Evolutionary conservation across 2,113 vertebrate species (phyloP), one percentile per base, ranked within the genome.

Genomic region (Patagioenas fasciata): DNA sequence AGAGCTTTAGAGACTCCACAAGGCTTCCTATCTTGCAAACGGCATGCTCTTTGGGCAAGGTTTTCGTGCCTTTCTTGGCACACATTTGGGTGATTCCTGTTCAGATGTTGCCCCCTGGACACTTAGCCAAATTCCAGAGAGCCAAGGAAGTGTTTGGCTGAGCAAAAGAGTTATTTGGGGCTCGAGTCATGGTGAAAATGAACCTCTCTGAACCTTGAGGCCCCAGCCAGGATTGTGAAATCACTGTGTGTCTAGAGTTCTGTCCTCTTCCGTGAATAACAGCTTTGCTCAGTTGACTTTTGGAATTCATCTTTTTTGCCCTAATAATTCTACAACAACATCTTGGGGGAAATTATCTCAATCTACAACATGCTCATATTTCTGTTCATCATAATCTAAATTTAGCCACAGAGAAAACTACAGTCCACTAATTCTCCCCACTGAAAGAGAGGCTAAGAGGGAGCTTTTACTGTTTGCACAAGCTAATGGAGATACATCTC

Each of bases 151-250:
- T 5, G 9, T 44, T 93, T 96, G 95, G 92, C 95, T 92, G 86
- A 87, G 50, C 34, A 65, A 14, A 78, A 64, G 71, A 91, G 86
- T 91, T 94, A 54, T 87, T 73, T 15, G 19, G 80, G 44, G 16
- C 53, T 91, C 94, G 75, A 96, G 82, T 88, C 95, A 93, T 57
- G 82, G 85, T 93, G 71, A 85, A 96, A 95, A 91, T 87, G 71
- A 95, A 56, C 88, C 50, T 95, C 89, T 21, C 82, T 85, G 85
- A 85, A 80, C 81, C 57, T 2, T 11, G 36, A 94, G 87, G 88
- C 44, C 36, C 66, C 80, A 73, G 86, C 92, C 94, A 96, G 92
- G 77, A 61, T 96, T 96, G 86, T 85, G 96, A 96, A 96, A 96
- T 89, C 1, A 0, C 28, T 57, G 5, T 40, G 54, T 62, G 92